A percentile compares a stretch with the other conserved stretches of the same genome.
These are phyloP conservation scores for Paraplagusia blochii DNA, from an alignment of 2,113 vertebrate species.

Conservation along the genomic window DNA sequence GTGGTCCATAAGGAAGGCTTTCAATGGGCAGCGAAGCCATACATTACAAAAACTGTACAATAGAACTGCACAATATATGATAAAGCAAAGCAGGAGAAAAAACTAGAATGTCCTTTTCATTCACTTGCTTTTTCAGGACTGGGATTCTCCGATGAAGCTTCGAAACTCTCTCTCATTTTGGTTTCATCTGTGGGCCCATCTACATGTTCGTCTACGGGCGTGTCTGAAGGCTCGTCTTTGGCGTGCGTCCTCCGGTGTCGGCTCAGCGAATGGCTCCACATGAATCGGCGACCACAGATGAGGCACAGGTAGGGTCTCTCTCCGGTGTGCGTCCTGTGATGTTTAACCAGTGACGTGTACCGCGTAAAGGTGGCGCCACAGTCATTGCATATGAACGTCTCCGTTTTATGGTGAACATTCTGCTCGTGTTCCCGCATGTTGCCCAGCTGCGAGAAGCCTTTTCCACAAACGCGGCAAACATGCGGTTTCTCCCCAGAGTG, in stretches of 20 bases:
- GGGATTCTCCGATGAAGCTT: slow-evolving; percentile 17
- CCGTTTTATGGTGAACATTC: slow-evolving; percentile 59
- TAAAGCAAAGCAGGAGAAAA: no score
- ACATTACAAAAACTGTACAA: no score
- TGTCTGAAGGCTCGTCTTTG: no score
- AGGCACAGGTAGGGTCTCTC: slow-evolving; percentile 55
- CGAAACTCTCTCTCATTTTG: slow-evolving; percentile 23
- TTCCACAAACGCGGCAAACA: slow-evolving; percentile 64
- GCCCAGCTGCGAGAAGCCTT: slow-evolving; percentile 69
- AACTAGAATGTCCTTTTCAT: not conserved
- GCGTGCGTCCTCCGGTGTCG: slow-evolving; percentile 59
- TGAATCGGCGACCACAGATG: slow-evolving; percentile 29
- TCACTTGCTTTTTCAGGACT: not conserved
- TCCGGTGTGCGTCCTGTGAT: slow-evolving; percentile 64
- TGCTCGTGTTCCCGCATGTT: slow-evolving; percentile 71
- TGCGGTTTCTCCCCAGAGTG: slow-evolving; percentile 69
- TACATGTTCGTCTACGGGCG: slow-evolving; percentile 24
- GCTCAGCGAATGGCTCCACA: slow-evolving; percentile 62
- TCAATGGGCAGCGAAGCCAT: no score
- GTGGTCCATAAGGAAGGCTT: no score
- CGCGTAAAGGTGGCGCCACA: slow-evolving; percentile 59
- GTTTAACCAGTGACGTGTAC: slow-evolving; percentile 57
- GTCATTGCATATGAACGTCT: slow-evolving; percentile 54
- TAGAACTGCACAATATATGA: no score
- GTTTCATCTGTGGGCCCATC: slow-evolving; percentile 23